Evolutionary conservation across 2,113 vertebrate genomes (phyloP), one percentile per base, ranked within the genome.

Genomic region (Jacana jacana): DNA sequence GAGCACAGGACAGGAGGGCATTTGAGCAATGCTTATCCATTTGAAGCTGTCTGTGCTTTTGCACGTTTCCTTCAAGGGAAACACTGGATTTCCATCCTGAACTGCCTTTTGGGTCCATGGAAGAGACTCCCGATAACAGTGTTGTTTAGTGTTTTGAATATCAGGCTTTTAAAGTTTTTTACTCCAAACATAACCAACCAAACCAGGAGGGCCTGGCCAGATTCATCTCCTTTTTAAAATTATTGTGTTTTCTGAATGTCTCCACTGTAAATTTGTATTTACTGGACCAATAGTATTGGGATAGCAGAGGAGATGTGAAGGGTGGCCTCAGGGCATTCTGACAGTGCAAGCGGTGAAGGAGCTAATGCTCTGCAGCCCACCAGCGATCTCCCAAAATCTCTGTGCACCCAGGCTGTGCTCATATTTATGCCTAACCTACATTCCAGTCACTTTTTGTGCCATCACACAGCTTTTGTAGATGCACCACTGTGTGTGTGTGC

Each of bases 381-480:
- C 81, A 82, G 17, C 5, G 2, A 23, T 58, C 39, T 79, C 42
- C 64, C 81, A 65, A 42, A 92, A 76, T 90, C 81, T 93, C 89
- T n/a, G 27, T 33, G 23, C 73, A 71, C n/a, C 40, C 83, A 80
- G 57, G 3, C 70, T 80, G 8, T n/a, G 88, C 80, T 96, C 81
- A 79, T 84, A 90, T 92, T 95, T 93, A 95, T 93, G 92, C 63
- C 37, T 96, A 96, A 94, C 94, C 95, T 94, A 97, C 85, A 96
- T 96, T 95, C 76, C 68, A 96, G 71, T 52, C 66, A 79, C 83
- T 85, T 86, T 86, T 91, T 65, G 28, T 87, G 91, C 69, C 49
- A 1, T 89, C 70, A 85, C 70, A 39, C 40, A 89, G 86, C 70
- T 94, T 93, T 92, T 95, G 61, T 69, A 84, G 66, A 91, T 69